These are phyloP conservation scores for Cheilosia grossa DNA, from an alignment of 2,888 invertebrate genomes.

Conservation along the genomic window DNA sequence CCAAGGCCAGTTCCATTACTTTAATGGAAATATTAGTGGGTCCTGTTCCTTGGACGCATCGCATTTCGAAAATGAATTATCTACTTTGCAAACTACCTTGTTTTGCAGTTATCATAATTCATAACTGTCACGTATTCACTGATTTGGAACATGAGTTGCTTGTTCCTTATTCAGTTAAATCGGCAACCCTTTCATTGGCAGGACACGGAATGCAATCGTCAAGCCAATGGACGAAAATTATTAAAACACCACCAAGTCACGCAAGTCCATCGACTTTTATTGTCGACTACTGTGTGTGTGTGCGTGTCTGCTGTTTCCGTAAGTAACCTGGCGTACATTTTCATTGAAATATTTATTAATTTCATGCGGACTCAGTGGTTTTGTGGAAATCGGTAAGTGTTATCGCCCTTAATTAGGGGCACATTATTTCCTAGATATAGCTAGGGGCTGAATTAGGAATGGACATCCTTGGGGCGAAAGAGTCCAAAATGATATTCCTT, in stretches of 20 bases:
- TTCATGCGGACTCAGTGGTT: not conserved
- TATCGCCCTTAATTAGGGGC: too few species aligned
- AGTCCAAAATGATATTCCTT: too few species aligned
- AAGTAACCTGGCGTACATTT: conserved; percentile 7
- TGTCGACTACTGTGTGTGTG: not conserved
- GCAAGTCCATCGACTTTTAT: not conserved
- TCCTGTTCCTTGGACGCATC: not conserved
- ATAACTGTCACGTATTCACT: not conserved
- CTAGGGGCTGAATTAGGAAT: too few species aligned
- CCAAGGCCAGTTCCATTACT: not conserved
- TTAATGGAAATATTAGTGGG: not conserved
- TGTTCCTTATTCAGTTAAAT: too few species aligned
- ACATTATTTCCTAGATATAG: too few species aligned
- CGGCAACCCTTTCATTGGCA: too few species aligned
- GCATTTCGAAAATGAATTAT: not conserved
- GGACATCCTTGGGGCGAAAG: too few species aligned
- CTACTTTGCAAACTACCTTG: not conserved
- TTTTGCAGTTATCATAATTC: conserved; percentile 5
- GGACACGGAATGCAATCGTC: not conserved
- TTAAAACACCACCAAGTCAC: conserved; percentile 1
- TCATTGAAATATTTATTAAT: not conserved
- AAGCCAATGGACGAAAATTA: not conserved
- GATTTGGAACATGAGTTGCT: not conserved
- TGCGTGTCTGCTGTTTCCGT: not conserved
- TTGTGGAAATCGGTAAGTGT: too few species aligned